Evolutionary conservation across 1,140 invertebrate genomes (phyloP).

Genomic region (Thalassaphorura encarpata): DNA sequence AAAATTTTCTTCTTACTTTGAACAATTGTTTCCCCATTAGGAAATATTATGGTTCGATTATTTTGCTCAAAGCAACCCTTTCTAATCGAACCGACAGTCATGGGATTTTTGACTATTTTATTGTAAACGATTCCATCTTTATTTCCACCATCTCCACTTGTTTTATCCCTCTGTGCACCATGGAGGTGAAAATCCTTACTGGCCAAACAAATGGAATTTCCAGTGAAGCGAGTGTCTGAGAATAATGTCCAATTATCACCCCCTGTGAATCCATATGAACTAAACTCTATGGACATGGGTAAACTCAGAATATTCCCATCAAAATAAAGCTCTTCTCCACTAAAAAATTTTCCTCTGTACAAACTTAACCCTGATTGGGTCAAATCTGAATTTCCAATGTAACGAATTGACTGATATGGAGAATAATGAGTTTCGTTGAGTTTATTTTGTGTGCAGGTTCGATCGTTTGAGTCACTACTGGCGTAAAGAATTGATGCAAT

Average conservation of each 20-base stretch:
- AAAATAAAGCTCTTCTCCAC: neutral
- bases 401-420: neutral
- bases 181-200: too few species aligned
- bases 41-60: neutral
- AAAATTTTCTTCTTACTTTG: neutral
- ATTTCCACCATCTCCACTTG: neutral
- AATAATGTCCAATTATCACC: constrained; percentile 1
- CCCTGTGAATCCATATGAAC: constrained; percentile 4
- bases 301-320: neutral
- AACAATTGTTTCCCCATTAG: neutral
- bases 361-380: neutral
- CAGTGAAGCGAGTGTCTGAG: neutral
- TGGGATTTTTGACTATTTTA: neutral
- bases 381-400: constrained; percentile 1
- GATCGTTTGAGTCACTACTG: neutral
- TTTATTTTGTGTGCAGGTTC: neutral
- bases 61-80: neutral
- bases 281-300: neutral
- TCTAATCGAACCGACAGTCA: neutral
- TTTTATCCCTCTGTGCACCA: neutral
- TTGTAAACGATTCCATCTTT: neutral
- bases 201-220: neutral
- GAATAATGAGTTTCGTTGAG: neutral
- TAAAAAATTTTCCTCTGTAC: constrained; percentile 1
- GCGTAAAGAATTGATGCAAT: neutral